Base-by-base conservation (phyloP, 2,113 vertebrate genomes). In the Mormyrus lacerda region DNA sequence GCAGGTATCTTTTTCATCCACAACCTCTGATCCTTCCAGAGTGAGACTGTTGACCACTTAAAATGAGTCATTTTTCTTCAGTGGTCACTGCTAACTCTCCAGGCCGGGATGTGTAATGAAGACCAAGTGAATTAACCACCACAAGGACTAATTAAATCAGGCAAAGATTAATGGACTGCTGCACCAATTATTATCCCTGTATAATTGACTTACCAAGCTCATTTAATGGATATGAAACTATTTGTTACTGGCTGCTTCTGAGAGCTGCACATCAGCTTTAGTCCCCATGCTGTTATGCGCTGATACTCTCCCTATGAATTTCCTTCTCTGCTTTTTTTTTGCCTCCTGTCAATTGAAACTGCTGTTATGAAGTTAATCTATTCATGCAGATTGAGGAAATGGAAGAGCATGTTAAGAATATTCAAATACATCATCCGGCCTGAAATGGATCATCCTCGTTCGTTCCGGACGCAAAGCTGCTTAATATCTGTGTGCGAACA, bases 121-220 rank as follows among this genome's bases (percentile, higher is more conserved):
- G 79, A 53, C 21, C 9, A 17, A 89, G 88, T 69, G 76, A 89
- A 61, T 83, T 89, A 85, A 89, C 39, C 35, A 61, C 51, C 24
- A 17, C 76, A 45, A 39, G 53, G 51, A 84, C 76, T 89, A 89
- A 89, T 89, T 89, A 83, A 83, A 89, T 89, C 88, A 84, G 79
- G 39, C 45, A 27, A 45, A 45, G 76, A 84, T 89, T 89, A 84
- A 89, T 89, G 50, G 51, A 85, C 76, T 89, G 15, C 76, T 79
- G 53, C 88, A 47, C 24, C 79, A 58, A 58, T 84, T 89, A 89
- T 89, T 83, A 89, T 83, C 79, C 88, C 55, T 42, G 2, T 58
- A 31, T 89, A 84, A 84, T 19, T 84, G 48, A 84, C 55, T 89
- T 89, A 85, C 88, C 6, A 84, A 17, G 53, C 51, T 83, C 39